phyloP scores from a whole-genome alignment of 2,888 invertebrate species.

The Drosophila leonis region DNA sequence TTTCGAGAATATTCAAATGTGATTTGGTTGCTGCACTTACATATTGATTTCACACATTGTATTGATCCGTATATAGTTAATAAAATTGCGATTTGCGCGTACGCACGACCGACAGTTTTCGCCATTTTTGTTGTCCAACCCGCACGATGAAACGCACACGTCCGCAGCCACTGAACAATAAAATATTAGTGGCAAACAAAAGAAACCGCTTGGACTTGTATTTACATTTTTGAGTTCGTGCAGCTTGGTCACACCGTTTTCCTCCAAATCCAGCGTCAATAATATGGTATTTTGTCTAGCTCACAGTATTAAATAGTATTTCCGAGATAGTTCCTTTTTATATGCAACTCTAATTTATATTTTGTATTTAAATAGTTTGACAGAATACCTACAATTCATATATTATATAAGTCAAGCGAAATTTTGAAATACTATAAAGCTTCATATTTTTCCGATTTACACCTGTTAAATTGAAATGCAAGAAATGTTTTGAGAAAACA shows the following conservation, averaged over 20 bases:
- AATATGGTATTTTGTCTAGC: conserved; percentile 17
- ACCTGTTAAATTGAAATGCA: not conserved
- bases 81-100: conserved; percentile 70
- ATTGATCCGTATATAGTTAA: conserved; percentile 61
- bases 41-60: conserved; percentile 54
- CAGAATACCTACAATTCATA: not conserved
- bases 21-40: conserved; percentile 57
- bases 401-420: not conserved
- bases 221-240: conserved; percentile 25
- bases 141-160: conserved; percentile 56
- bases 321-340: not conserved
- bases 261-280: not conserved
- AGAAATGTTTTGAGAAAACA: not conserved
- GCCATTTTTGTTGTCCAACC: conserved; percentile 67
- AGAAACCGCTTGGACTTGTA: conserved; percentile 7
- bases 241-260: conserved; percentile 33
- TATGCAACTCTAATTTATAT: not conserved
- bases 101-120: conserved; percentile 70
- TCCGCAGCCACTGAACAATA: conserved; percentile 53
- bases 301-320: not conserved
- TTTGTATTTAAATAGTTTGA: not conserved
- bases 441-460: not conserved
- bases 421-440: not conserved
- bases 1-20: conserved; percentile 26
- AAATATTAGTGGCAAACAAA: conserved; percentile 52